phyloP scores from a whole-genome alignment of 2,113 vertebrate genomes.

The Irena cyanogastra region DNA sequence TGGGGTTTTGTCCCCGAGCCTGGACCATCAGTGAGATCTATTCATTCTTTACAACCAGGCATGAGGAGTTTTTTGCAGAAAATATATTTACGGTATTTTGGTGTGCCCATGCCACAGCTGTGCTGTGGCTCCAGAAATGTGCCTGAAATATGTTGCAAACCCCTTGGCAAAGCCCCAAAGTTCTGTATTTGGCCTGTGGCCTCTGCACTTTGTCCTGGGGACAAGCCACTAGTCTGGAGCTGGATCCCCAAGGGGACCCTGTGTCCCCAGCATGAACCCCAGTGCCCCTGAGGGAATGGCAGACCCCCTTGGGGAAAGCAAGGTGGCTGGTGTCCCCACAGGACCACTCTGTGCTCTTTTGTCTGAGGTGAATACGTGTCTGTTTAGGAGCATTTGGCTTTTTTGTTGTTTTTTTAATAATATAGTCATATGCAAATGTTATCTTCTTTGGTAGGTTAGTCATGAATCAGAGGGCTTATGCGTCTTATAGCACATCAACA shows the following conservation, averaged over 20 bases:
- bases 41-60: neutral
- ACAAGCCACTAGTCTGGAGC: neutral
- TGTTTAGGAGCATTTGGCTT: constrained; percentile 49
- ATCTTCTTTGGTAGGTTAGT: constrained; percentile 66
- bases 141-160: neutral
- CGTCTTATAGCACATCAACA: constrained; percentile 67
- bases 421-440: constrained; percentile 66
- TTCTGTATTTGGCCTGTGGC: neutral
- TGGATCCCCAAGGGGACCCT: neutral
- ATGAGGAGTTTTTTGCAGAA: neutral
- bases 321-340: neutral
- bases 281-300: neutral
- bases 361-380: constrained; percentile 17
- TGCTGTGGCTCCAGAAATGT: neutral
- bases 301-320: neutral
- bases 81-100: neutral
- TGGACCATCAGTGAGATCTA: neutral
- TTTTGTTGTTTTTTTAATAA: constrained; percentile 66
- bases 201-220: neutral
- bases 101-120: neutral
- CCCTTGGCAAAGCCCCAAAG: neutral
- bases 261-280: neutral
- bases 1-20: neutral
- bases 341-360: constrained; percentile 19
- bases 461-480: constrained; percentile 68